Evolutionary conservation across 2,113 vertebrate species (phyloP), one percentile per base, ranked within the genome.

Genomic region (Tragelaphus imberbis): DNA sequence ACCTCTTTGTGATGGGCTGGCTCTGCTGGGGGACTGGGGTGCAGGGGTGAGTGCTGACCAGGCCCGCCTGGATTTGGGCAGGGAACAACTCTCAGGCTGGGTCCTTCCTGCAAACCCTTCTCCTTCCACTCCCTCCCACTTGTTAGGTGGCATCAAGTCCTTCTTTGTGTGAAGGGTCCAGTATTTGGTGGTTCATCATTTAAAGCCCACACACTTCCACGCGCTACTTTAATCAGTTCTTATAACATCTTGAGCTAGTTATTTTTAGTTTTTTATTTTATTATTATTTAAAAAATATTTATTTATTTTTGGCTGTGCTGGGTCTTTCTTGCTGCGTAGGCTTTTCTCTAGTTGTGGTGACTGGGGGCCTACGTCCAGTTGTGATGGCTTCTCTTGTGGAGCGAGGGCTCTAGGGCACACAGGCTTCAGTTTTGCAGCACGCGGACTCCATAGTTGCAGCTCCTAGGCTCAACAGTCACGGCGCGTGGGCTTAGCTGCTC

Each of bases 391-490:
- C 21, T 44, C 21, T 44, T 25, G 36, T 14, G 23, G 36, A 75
- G 13, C 0, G 2, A 25, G 36, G 71, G 68, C 21, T 25, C 21
- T 6, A 75, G 71, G 71, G 71, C 36, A 40, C 23, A 25, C 11
- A 25, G 71, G 36, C 71, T 2, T 75, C 71, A 27, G 71, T 75
- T 23, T 3, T 44, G 71, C 21, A 75, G 71, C 12, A 25, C 2
- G 0, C 0, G 1, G 36, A 14, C 71, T 44, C 71, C 25, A 36
- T 12, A 44, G 11, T 44, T 14, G 71, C 36, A 44, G 36, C 36
- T 14, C 21, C 1, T 12, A 25, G 36, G 71, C 36, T 75, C 71
- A 44, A 1, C 0, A 14, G 36, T 75, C 36, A 44, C 0, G 6
- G 71, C 1, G 0, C 36, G 13, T 2, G 71, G 71, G 71, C 36